These are phyloP conservation scores for Orientallactaga sibirica DNA, from an alignment of 2,797 vertebrate species.

Conservation along the genomic window DNA sequence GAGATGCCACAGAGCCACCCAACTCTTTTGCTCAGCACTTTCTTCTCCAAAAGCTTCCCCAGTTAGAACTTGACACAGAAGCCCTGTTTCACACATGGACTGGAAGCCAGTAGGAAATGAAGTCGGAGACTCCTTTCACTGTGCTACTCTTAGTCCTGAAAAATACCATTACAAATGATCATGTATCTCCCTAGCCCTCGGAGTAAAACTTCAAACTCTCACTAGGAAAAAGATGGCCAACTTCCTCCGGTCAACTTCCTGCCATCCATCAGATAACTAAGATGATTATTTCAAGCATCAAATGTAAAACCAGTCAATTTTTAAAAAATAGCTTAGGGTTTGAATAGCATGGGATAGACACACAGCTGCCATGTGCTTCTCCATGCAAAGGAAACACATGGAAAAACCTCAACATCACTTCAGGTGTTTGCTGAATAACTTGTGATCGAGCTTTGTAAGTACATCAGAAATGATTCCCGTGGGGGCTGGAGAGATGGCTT, in stretches of 20 bases:
- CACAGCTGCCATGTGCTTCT: slow-evolving; percentile 28
- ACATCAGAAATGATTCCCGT: not conserved
- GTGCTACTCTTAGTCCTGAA: not conserved
- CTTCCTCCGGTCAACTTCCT: slow-evolving; percentile 33
- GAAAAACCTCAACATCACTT: slow-evolving; percentile 52
- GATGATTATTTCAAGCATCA: not conserved
- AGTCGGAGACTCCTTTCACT: not conserved
- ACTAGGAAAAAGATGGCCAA: slow-evolving; percentile 26
- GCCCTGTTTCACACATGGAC: slow-evolving; percentile 15
- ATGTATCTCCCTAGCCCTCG: not conserved
- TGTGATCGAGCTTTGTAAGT: slow-evolving; percentile 33
- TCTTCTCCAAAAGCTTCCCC: not conserved
- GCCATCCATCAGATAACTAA: not conserved
- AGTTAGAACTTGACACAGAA: slow-evolving; percentile 20
- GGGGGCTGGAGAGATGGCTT: not conserved
- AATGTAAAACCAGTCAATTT: not conserved
- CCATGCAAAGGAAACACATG: slow-evolving; percentile 33
- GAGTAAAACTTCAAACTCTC: not conserved
- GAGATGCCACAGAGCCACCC: not conserved
- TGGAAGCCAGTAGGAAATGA: slow-evolving; percentile 51
- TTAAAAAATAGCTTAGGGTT: not conserved
- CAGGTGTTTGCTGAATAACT: slow-evolving; percentile 38
- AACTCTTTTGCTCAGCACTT: not conserved
- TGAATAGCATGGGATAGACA: slow-evolving; percentile 27
- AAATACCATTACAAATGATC: slow-evolving; percentile 58